A percentile compares a stretch with the other conserved stretches of the same genome.
These are phyloP conservation scores for Ellobius talpinus DNA, from an alignment of 2,113 vertebrate genomes.

Conservation along the genomic window DNA sequence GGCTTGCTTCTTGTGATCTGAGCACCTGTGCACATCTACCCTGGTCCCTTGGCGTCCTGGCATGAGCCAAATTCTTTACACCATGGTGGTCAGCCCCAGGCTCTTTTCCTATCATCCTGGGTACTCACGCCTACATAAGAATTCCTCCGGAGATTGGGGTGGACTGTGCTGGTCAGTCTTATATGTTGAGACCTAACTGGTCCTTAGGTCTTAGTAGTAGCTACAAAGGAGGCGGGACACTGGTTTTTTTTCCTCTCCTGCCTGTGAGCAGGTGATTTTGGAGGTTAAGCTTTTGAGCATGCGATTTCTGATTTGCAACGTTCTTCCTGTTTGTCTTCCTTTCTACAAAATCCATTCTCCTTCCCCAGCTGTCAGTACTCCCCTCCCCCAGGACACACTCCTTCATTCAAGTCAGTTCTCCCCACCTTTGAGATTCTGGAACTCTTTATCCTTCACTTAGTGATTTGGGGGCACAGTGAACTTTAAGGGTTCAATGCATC, in stretches of 20 bases:
- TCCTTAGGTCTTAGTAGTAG: background rate
- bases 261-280: background rate
- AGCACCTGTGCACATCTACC: conserved; percentile 57
- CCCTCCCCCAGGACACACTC: background rate
- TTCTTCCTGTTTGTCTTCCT: background rate
- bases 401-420: background rate
- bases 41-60: conserved; percentile 37
- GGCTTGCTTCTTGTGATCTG: conserved; percentile 72
- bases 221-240: background rate
- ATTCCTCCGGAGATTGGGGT: background rate
- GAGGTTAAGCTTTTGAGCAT: background rate
- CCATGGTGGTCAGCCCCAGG: background rate
- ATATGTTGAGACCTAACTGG: background rate
- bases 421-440: background rate
- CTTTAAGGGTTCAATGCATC: background rate
- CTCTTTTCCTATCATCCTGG: background rate
- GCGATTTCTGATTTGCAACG: background rate
- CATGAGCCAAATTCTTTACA: background rate
- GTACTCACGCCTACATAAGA: background rate
- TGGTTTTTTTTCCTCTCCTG: background rate
- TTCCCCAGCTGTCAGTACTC: background rate
- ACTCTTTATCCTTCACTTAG: background rate
- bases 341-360: background rate
- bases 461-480: background rate
- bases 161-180: background rate